Percentiles rank a stretch among this genome's conserved stretches.
phyloP scores from a whole-genome alignment of 2,113 vertebrate species.

The Apaloderma vittatum region DNA sequence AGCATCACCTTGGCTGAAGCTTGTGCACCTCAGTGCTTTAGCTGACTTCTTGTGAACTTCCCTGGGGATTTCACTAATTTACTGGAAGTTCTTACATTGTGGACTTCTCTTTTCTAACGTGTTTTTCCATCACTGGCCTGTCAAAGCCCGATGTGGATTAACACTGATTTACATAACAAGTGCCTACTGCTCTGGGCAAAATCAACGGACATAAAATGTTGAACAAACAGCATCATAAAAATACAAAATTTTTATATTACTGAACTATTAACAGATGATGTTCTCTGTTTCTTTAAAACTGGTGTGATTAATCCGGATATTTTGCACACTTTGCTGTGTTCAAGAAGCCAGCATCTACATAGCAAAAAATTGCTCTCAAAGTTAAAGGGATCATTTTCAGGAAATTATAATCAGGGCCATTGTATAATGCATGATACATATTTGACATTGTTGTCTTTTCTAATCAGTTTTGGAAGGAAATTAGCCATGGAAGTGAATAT shows the following conservation, averaged over 20 bases:
- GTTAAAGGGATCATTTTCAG: not conserved
- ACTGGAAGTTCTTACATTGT: not conserved
- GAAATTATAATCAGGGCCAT: not conserved
- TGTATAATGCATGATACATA: not conserved
- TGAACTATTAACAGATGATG: conserved; percentile 87
- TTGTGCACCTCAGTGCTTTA: not conserved
- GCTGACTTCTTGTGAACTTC: not conserved
- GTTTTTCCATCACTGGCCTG: not conserved
- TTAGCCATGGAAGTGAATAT: not conserved
- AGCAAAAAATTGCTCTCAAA: not conserved
- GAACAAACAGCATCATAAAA: conserved; percentile 88
- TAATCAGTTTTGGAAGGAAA: not conserved
- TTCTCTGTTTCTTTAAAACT: conserved; percentile 83
- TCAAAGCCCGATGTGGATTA: conserved; percentile 9
- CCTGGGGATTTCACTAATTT: not conserved
- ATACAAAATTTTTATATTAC: conserved; percentile 93
- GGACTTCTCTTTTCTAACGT: not conserved
- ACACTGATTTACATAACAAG: not conserved
- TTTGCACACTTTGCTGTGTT: not conserved
- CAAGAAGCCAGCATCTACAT: not conserved
- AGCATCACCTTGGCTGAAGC: not conserved
- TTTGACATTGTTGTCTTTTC: not conserved
- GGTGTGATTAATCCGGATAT: not conserved
- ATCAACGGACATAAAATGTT: conserved; percentile 85
- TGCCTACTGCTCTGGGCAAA: not conserved